These are phyloP conservation scores for Ammodytes marinus DNA, from an alignment of 2,113 vertebrate genomes.

Conservation along the genomic window DNA sequence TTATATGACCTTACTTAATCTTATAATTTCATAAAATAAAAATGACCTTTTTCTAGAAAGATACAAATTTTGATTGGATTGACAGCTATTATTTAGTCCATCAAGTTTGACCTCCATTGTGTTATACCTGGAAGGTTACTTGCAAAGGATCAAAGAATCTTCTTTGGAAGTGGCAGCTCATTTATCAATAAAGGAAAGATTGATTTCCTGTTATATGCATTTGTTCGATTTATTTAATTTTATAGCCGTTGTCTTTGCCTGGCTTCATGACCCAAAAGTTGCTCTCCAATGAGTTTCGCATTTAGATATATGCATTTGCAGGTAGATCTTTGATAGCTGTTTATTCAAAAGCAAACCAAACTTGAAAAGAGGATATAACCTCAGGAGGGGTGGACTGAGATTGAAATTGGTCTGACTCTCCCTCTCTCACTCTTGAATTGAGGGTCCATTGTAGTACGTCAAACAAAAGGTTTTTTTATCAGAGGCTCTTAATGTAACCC, in stretches of 20 bases:
- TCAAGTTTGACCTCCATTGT: conserved; percentile 44
- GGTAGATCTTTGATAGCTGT: conserved; percentile 55
- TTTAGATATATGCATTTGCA: conserved; percentile 39
- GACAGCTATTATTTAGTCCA: conserved; percentile 27
- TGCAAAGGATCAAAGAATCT: conserved; percentile 12
- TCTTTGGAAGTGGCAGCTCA: conserved; percentile 15
- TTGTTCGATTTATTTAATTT: conserved; percentile 10
- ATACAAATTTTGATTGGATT: conserved; percentile 39
- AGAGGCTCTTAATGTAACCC: conserved; percentile 93
- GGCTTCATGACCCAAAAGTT: not conserved
- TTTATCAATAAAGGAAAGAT: conserved; percentile 55
- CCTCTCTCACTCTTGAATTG: conserved; percentile 71
- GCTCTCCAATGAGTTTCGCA: conserved; percentile 12
- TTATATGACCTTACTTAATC: conserved; percentile 4
- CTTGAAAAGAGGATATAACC: conserved; percentile 73
- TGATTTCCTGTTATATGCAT: conserved; percentile 41
- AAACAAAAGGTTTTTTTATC: conserved; percentile 99
- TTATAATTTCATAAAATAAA: not conserved
- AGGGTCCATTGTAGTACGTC: conserved; percentile 86
- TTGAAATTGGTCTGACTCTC: conserved; percentile 77
- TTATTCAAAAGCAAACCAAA: conserved; percentile 69
- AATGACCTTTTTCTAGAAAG: conserved; percentile 24
- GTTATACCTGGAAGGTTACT: conserved; percentile 36
- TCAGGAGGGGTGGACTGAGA: conserved; percentile 72
- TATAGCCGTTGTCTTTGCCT: conserved; percentile 8